Base-by-base conservation (phyloP, 1,140 invertebrate genomes). In the Camponotus pennsylvanicus region DNA sequence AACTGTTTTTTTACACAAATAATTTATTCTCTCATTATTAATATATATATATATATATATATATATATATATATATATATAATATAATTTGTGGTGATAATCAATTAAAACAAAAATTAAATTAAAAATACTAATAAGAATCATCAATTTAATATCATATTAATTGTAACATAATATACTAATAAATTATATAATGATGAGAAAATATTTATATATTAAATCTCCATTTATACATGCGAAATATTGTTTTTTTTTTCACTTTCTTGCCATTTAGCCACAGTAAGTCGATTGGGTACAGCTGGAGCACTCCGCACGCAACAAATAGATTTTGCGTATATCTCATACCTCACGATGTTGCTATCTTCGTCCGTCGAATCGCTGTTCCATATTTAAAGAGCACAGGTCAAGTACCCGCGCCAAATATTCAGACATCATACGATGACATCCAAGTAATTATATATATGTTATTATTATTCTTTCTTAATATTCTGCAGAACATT, bases 341-440 rank as follows among this genome's bases (percentile, higher is more conserved):
- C 79, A 57, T 83, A 83, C 27, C 79, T 83, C 57, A 37, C 52
- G 55, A 18, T 71, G 79, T 61, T 83, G 42, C 79, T 83, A 83
- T 83, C 79, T 83, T 83, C 27, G 79, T 83, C 63, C 75, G 84
- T 80, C 61, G 77, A 55, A 78, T 80, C 84, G 49, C 66, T 61
- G 42, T 69, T 61, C 75, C 76, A 75, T 85, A 85, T 85, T 85
- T 85, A 85, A 85, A 80, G 84, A 85, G 75, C 83, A 27, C 84
- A 34, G 84, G 84, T 85, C 84, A 85, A 85, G 84, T 85, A 85
- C 84, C 84, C 64, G 64, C 32, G 18, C 13, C 45, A 59, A 80
- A 75, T 70, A 83, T 73, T 61, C 79, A 73, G 69, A 34, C 79
- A 59, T 82, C 49, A 73, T 59, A n/a, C 9, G 64, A 69, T 71